Evolutionary conservation across 2,888 invertebrate species (phyloP).

Genomic region (Bellardia pandia): DNA sequence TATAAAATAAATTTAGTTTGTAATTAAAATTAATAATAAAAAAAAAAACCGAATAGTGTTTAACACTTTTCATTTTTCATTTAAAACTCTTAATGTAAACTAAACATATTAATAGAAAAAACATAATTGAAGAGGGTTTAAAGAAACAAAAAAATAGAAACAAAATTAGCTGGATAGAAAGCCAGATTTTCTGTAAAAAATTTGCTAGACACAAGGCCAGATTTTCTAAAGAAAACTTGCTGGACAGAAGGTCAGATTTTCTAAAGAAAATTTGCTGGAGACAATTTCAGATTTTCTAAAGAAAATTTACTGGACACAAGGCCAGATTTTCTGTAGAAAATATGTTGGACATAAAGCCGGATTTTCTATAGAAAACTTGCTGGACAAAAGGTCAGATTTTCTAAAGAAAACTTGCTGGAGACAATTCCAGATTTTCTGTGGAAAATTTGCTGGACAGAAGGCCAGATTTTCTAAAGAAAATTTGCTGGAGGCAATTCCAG

Average conservation of each 20-base stretch:
- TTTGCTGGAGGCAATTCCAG: no score
- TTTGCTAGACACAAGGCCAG: no score
- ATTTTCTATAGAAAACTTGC: no score
- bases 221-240: no score
- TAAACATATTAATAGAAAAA: not conserved
- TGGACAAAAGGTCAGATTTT: not conserved
- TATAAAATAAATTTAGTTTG: conserved; percentile 8
- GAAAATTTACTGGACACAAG: not conserved
- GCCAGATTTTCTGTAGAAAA: not conserved
- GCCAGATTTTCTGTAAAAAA: no score
- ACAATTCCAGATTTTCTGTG: no score
- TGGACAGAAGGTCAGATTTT: no score
- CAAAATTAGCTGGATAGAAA: no score
- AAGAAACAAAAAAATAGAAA: no score
- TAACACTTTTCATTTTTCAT: conserved; percentile 56
- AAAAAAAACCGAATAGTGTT: conserved; percentile 50
- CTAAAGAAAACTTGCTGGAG: not conserved
- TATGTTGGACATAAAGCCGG: not conserved
- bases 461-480: no score
- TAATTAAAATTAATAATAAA: conserved; percentile 38
- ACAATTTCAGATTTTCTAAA: not conserved
- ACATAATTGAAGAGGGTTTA: not conserved
- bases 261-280: no score
- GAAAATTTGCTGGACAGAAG: no score
- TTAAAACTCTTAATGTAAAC: not conserved